These are phyloP conservation scores for Drosophila anomalipes DNA, from an alignment of 2,888 invertebrate species.

Conservation along the genomic window DNA sequence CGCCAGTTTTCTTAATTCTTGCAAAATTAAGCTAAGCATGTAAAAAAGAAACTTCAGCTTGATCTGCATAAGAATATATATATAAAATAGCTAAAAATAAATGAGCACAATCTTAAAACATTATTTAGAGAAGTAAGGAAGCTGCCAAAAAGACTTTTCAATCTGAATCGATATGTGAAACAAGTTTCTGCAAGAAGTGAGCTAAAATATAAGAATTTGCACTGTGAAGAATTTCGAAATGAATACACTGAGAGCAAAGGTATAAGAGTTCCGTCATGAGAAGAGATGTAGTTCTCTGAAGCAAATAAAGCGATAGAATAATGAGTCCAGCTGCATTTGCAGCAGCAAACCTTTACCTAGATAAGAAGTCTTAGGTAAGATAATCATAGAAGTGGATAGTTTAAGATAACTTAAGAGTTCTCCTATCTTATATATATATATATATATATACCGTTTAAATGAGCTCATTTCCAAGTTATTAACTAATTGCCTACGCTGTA, in stretches of 20 bases:
- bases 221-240: not conserved
- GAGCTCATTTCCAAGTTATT: not conserved
- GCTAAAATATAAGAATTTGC: not conserved
- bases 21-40: slow-evolving; percentile 23
- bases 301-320: no score
- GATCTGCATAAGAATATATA: not conserved
- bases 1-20: not conserved
- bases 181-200: fast-evolving
- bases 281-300: no score
- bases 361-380: not conserved
- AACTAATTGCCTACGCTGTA: not conserved
- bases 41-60: not conserved
- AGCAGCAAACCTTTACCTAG: not conserved
- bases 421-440: not conserved
- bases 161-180: not conserved
- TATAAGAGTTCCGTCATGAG: no score
- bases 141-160: not conserved
- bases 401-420: not conserved
- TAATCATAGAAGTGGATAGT: not conserved
- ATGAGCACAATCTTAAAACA: not conserved
- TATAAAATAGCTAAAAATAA: not conserved
- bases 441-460: not conserved
- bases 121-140: not conserved
- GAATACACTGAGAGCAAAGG: no score
- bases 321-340: no score